Evolutionary conservation across 2,113 vertebrate species (phyloP), one percentile per base, ranked within the genome.

Genomic region (Gobio gobio): DNA sequence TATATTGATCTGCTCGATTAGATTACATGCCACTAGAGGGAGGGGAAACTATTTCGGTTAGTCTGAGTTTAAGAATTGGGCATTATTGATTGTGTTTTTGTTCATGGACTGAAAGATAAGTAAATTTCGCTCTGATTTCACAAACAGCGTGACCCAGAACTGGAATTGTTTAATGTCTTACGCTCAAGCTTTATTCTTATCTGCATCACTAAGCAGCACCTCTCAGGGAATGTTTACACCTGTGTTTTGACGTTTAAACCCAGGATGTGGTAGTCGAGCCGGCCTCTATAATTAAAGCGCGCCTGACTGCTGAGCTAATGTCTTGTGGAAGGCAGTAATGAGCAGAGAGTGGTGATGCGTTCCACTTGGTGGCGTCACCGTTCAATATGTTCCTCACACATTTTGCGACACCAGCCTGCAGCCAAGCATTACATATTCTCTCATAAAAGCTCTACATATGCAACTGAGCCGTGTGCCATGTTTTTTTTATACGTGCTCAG

Each of bases 281-380:
- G 3, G 45, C n/a, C 66, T 58, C 45, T 83, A 58, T 72, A 83
- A 83, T 83, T 83, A 83, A 83, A 83, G 66, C 4, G 13, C 1
- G 22, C 51, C 22, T 83, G 49, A 72, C 66, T 83, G 49, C 66
- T 83, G 64, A 72, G 81, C 81, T 58, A 83, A 83, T 73, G 66
- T 58, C 49, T 47, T 59, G 84, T 33, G 51, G n/a, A 61, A 47
- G 5, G 22, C 36, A 59, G 9, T 70, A 80, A 85, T 43, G 33
- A 83, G 33, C 33, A 68, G 51, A 80, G 36, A 85, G 13, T 20
- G 61, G 87, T 26, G 68, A 91, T 90, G 86, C 33, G 80, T 51
- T 73, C 73, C 79, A 83, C 79, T 83, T 86, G 79, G 83, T 86
- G 86, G 78, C 83, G 45, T 87, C 77, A 80, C 51, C 49, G 77